These are phyloP conservation scores for Gymnoscopelus braueri DNA, from an alignment of 2,797 vertebrate species.

Conservation along the genomic window DNA sequence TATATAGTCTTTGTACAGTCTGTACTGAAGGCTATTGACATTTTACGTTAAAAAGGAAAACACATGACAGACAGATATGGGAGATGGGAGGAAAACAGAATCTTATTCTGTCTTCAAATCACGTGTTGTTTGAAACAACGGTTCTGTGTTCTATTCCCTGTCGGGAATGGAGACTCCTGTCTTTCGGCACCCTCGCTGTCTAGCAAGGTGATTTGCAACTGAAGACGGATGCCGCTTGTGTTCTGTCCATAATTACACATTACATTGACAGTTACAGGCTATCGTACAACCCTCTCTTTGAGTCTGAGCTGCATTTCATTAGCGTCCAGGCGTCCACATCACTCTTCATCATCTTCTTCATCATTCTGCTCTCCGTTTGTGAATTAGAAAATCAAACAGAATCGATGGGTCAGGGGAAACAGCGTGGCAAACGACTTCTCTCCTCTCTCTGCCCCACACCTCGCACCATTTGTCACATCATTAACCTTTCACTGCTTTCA, in stretches of 20 bases:
- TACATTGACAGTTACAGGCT: neutral
- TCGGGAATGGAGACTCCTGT: too few relatives aligned
- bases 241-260: neutral
- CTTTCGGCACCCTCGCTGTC: too few relatives aligned
- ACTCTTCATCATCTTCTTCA: constrained; percentile 28
- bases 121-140: too few relatives aligned
- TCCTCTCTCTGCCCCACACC: constrained; percentile 2
- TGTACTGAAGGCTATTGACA: too few relatives aligned
- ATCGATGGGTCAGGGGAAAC: constrained; percentile 15
- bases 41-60: too few relatives aligned
- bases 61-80: too few relatives aligned
- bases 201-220: neutral
- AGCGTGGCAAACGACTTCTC: constrained; percentile 13
- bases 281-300: constrained; percentile 1
- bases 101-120: too few relatives aligned
- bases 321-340: neutral
- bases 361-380: constrained; percentile 6
- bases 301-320: constrained; percentile 14
- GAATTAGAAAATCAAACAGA: constrained; percentile 30
- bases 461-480: constrained; percentile 52
- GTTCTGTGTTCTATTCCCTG: too few relatives aligned
- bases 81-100: too few relatives aligned
- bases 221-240: neutral
- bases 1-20: too few relatives aligned
- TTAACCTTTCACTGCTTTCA: constrained; percentile 72